These are phyloP conservation scores for Cerastis rubricosa DNA, from an alignment of 2,888 invertebrate species.

Conservation along the genomic window DNA sequence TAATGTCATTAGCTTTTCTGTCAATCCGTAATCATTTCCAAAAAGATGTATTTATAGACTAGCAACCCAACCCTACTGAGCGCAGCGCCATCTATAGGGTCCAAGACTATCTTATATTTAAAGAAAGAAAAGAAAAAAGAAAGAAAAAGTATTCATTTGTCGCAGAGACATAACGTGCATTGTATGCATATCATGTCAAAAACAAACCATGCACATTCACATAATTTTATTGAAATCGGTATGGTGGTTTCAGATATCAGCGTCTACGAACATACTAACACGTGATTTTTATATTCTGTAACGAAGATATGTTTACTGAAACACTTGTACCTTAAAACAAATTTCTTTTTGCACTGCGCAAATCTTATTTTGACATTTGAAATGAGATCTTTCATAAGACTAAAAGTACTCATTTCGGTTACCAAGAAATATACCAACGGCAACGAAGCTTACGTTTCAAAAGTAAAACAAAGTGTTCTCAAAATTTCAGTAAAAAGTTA, in stretches of 20 bases:
- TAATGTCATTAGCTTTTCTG: no score
- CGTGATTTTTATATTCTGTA: not conserved
- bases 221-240: not conserved
- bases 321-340: not conserved
- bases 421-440: not conserved
- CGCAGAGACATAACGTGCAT: no score
- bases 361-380: not conserved
- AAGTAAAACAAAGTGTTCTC: not conserved
- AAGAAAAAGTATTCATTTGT: no score
- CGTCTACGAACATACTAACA: not conserved
- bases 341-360: not conserved
- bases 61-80: not conserved
- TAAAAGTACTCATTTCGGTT: not conserved
- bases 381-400: not conserved
- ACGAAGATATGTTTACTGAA: not conserved
- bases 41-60: not conserved
- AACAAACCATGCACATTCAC: not conserved
- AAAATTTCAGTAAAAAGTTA: not conserved
- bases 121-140: no score
- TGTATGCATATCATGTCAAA: no score
- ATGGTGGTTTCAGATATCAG: not conserved
- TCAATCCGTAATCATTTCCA: not conserved
- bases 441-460: constrained; percentile 12
- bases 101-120: not conserved
- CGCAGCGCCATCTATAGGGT: not conserved